Evolutionary conservation across 2,797 vertebrate species (phyloP).

Genomic region (Loris lydekkerianus): DNA sequence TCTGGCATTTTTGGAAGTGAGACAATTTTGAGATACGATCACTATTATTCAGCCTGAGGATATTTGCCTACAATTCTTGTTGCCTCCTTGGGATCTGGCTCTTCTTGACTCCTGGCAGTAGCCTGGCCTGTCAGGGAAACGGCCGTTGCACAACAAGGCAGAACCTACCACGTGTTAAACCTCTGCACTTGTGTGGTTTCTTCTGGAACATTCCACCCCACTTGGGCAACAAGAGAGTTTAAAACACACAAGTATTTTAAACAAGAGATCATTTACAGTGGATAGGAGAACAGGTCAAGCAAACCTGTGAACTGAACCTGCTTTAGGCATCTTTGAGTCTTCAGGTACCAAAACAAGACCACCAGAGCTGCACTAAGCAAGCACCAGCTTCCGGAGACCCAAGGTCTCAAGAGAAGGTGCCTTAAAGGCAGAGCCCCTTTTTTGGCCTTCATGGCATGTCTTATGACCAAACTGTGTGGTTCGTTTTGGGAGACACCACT

Average conservation of each 20-base stretch:
- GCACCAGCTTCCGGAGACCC: background rate
- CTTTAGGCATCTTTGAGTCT: background rate
- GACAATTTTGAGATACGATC: slow-evolving; percentile 25
- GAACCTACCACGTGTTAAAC: background rate
- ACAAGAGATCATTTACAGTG: background rate
- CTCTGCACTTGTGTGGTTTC: background rate
- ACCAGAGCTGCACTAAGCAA: no score
- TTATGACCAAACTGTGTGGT: background rate
- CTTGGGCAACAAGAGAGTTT: background rate
- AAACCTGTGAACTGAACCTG: background rate
- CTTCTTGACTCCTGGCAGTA: background rate
- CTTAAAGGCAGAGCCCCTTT: background rate
- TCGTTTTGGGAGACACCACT: background rate
- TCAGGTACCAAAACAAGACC: background rate
- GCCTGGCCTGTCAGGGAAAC: background rate
- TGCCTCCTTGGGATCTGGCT: slow-evolving; percentile 23
- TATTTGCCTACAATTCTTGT: slow-evolving; percentile 55
- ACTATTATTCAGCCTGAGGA: background rate
- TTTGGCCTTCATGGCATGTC: background rate
- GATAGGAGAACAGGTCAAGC: background rate
- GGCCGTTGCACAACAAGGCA: background rate
- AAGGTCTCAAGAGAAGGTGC: background rate
- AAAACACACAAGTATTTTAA: background rate
- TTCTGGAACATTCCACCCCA: slow-evolving; percentile 44
- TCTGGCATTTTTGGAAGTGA: slow-evolving; percentile 8